Conservation (phyloP, 1,140 invertebrate species). For the Heliconius melpomene region DNA sequence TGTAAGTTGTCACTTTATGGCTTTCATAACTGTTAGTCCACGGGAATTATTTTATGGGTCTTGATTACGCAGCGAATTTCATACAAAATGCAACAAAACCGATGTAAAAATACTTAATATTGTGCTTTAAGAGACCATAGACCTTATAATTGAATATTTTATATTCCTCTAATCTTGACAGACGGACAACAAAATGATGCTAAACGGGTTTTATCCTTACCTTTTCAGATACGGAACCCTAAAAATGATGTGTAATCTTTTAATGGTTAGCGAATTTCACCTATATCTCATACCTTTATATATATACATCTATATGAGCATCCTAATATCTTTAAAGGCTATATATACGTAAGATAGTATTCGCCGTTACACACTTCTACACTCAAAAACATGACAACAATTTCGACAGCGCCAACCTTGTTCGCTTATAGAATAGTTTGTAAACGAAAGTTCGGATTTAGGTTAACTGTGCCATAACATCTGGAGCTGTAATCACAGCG, state of each 20-base stretch:
- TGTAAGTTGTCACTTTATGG: too few species aligned
- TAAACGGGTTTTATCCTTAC: too few species aligned
- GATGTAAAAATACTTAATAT: too few species aligned
- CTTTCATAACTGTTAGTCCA: too few species aligned
- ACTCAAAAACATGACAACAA: slow-evolving; percentile 16
- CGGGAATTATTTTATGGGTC: too few species aligned
- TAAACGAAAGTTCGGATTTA: slow-evolving; percentile 45
- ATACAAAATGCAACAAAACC: too few species aligned
- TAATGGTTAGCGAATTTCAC: background rate
- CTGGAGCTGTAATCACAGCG: slow-evolving; percentile 49
- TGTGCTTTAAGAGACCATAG: too few species aligned
- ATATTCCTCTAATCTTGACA: too few species aligned
- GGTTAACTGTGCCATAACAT: slow-evolving; percentile 52
- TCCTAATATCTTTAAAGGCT: background rate
- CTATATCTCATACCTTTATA: background rate
- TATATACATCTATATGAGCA: background rate
- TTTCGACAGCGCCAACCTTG: slow-evolving; percentile 30
- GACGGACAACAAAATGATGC: too few species aligned
- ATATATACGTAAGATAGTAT: background rate
- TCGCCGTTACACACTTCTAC: background rate
- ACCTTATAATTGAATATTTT: too few species aligned
- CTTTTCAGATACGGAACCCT: too few species aligned
- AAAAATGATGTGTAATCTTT: background rate
- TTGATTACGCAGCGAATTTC: too few species aligned
- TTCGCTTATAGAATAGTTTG: slow-evolving; percentile 47